These are phyloP conservation scores for Drosophila rufa DNA, from an alignment of 1,140 invertebrate genomes.

Conservation along the genomic window DNA sequence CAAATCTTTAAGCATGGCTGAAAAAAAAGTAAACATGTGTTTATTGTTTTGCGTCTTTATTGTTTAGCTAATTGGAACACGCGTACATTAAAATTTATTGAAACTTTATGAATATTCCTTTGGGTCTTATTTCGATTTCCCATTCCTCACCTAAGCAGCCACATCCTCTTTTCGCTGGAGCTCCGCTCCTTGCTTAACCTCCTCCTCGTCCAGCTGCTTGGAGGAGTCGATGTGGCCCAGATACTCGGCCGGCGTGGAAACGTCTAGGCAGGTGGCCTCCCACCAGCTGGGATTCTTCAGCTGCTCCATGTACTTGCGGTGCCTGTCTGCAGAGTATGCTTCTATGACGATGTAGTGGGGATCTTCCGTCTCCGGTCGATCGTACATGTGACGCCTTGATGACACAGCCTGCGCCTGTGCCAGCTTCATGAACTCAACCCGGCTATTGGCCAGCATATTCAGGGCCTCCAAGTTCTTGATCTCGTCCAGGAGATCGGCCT, in stretches of 20 bases:
- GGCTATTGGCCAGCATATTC: conserved; percentile 89
- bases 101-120: background rate
- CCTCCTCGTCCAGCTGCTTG: conserved; percentile 29
- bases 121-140: background rate
- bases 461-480: conserved; percentile 91
- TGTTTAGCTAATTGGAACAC: background rate
- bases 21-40: background rate
- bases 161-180: background rate
- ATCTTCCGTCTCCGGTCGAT: conserved; percentile 91
- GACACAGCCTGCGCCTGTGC: conserved; percentile 89
- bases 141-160: background rate
- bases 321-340: conserved; percentile 90
- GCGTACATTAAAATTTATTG: conserved; percentile 2
- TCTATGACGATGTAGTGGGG: conserved; percentile 94
- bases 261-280: background rate
- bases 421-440: conserved; percentile 88
- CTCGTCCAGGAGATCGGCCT: conserved; percentile 82
- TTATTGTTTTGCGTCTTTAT: background rate
- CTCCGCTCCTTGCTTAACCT: conserved; percentile 1
- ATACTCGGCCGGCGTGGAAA: conserved; percentile 29
- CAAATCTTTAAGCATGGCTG: background rate
- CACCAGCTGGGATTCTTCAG: conserved; percentile 50
- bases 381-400: conserved; percentile 91
- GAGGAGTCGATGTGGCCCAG: conserved; percentile 51
- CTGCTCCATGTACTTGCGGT: conserved; percentile 87